Percentiles rank a stretch among this genome's conserved stretches.
phyloP scores from a whole-genome alignment of 2,113 vertebrate genomes.

The Pantherophis guttatus region DNA sequence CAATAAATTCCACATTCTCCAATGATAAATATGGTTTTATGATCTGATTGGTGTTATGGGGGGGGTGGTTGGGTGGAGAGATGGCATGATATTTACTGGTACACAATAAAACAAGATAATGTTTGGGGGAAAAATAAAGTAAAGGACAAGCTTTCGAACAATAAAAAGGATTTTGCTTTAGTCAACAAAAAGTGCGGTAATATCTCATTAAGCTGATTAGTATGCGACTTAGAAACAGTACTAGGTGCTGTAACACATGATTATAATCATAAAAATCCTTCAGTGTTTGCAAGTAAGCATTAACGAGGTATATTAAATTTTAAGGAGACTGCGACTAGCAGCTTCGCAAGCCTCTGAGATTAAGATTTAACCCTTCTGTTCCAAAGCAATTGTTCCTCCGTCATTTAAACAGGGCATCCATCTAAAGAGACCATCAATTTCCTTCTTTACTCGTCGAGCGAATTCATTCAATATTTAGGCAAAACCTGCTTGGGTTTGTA shows the following conservation, averaged over 20 bases:
- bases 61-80: conserved; percentile 5
- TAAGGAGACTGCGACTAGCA: conserved; percentile 79
- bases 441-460: conserved; percentile 39
- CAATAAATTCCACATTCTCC: conserved; percentile 63
- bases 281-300: conserved; percentile 84
- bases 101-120: conserved; percentile 84
- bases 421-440: conserved; percentile 57
- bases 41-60: conserved; percentile 60
- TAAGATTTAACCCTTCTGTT: conserved; percentile 81
- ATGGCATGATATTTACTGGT: conserved; percentile 78
- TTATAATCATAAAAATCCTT: conserved; percentile 92
- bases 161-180: conserved; percentile 95
- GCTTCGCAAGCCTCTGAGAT: conserved; percentile 82
- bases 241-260: conserved; percentile 89
- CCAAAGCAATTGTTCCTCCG: conserved; percentile 67
- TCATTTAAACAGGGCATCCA: conserved; percentile 64
- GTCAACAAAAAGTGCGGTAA: conserved; percentile 99
- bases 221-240: conserved; percentile 92
- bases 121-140: conserved; percentile 82
- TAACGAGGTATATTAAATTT: conserved; percentile 87
- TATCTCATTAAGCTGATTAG: conserved; percentile 99
- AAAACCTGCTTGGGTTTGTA: conserved; percentile 42
- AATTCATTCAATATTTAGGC: conserved; percentile 31
- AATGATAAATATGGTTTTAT: conserved; percentile 73
- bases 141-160: conserved; percentile 95